phyloP scores from a whole-genome alignment of 2,113 vertebrate species.

The Lepidothrix coronata region DNA sequence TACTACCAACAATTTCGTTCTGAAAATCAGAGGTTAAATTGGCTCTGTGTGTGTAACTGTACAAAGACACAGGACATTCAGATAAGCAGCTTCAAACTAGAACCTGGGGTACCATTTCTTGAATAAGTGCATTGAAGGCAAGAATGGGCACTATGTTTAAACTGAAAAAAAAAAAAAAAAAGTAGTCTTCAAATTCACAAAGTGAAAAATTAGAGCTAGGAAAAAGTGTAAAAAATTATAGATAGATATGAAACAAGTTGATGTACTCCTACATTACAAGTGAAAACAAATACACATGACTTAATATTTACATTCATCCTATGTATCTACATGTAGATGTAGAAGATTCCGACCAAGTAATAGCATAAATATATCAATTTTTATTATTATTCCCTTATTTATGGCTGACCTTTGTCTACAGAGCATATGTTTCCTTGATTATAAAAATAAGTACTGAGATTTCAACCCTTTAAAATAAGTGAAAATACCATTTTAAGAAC shows the following conservation, averaged over 20 bases:
- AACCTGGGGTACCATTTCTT: background rate
- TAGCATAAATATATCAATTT: background rate
- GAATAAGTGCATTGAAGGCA: background rate
- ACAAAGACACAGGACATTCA: rapidly evolving
- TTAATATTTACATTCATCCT: background rate
- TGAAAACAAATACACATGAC: background rate
- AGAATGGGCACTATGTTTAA: background rate
- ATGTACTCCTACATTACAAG: background rate
- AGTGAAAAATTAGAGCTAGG: background rate
- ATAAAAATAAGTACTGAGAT: background rate
- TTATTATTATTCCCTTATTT: background rate
- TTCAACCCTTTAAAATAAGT: background rate
- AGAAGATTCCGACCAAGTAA: background rate
- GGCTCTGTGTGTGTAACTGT: background rate
- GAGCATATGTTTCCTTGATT: background rate
- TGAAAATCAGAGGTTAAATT: background rate
- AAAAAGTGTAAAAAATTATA: background rate
- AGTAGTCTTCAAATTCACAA: background rate
- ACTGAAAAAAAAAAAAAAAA: background rate
- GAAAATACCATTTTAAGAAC: background rate
- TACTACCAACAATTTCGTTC: background rate
- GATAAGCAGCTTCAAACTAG: background rate
- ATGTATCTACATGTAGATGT: background rate
- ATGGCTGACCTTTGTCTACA: background rate
- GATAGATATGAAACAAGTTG: background rate